Conservation (phyloP, 1,140 invertebrate species). For the Drosophila repletoides region DNA sequence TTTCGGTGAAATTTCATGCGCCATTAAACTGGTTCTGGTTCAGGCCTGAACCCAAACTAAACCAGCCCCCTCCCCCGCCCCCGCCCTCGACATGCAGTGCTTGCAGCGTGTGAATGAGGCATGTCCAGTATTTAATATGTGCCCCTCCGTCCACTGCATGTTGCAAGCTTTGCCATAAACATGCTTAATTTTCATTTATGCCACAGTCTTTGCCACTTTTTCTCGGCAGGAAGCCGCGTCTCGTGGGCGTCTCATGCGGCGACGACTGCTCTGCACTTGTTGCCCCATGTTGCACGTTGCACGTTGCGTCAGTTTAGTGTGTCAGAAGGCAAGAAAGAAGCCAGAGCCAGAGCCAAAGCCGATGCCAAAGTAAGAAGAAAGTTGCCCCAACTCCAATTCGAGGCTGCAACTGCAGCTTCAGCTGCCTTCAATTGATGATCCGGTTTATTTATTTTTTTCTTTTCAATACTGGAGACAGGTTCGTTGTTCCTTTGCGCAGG, state of each 20-base stretch:
- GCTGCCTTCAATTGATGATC: slow-evolving; percentile 51
- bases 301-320: slow-evolving; percentile 79
- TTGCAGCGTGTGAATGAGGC: slow-evolving; percentile 59
- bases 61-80: background rate
- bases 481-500: slow-evolving; percentile 56
- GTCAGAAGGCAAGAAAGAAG: too few relatives aligned
- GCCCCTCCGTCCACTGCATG: slow-evolving; percentile 3
- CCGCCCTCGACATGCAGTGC: too few relatives aligned
- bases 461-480: slow-evolving; percentile 37
- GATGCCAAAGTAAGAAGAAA: slow-evolving; percentile 62
- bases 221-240: slow-evolving; percentile 53
- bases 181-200: slow-evolving; percentile 67
- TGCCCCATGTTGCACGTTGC: slow-evolving; percentile 34
- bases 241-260: slow-evolving; percentile 54
- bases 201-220: slow-evolving; percentile 41
- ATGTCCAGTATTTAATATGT: too few relatives aligned
- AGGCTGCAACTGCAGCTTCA: background rate
- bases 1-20: slow-evolving; percentile 77
- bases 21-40: slow-evolving; percentile 79
- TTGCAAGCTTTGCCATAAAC: slow-evolving; percentile 35
- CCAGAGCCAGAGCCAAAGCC: slow-evolving; percentile 34
- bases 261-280: slow-evolving; percentile 43
- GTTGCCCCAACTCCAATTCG: slow-evolving; percentile 44
- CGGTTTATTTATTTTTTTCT: slow-evolving; percentile 46
- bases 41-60: slow-evolving; percentile 21